Evolutionary conservation across 1,140 invertebrate species (phyloP).

Genomic region (Mesaphorura yosii): DNA sequence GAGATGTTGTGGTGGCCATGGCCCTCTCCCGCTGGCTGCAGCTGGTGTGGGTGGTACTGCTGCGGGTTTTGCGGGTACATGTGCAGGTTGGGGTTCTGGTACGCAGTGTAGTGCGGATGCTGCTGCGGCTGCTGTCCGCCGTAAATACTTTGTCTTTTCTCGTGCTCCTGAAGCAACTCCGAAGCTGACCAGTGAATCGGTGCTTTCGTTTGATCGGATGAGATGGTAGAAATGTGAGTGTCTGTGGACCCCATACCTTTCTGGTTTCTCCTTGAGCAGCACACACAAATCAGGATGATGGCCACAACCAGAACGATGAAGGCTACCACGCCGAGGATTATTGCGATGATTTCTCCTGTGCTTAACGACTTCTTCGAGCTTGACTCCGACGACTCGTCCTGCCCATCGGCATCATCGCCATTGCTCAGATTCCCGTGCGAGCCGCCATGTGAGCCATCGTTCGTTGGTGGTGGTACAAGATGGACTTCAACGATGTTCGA

Average conservation of each 20-base stretch:
- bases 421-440: not conserved
- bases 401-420: not conserved
- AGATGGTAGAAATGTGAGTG: constrained; percentile 29
- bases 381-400: not conserved
- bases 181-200: constrained; percentile 43
- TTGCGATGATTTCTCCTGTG: constrained; percentile 12
- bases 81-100: no score
- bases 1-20: constrained; percentile 21
- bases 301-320: constrained; percentile 15
- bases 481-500: constrained; percentile 16
- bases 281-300: constrained; percentile 20
- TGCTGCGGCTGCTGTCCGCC: constrained; percentile 9
- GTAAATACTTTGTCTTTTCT: constrained; percentile 43
- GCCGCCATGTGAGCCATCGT: not conserved
- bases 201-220: constrained; percentile 24
- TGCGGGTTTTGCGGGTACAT: not conserved
- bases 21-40: not conserved
- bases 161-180: constrained; percentile 48
- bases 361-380: constrained; percentile 2
- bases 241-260: constrained; percentile 27
- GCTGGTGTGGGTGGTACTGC: constrained; percentile 5
- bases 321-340: constrained; percentile 17
- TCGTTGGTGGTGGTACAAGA: not conserved
- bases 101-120: not conserved
- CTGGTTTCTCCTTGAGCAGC: constrained; percentile 12